Base-by-base conservation (phyloP, 1,140 invertebrate species). In the Drosophila prosaltans region DNA sequence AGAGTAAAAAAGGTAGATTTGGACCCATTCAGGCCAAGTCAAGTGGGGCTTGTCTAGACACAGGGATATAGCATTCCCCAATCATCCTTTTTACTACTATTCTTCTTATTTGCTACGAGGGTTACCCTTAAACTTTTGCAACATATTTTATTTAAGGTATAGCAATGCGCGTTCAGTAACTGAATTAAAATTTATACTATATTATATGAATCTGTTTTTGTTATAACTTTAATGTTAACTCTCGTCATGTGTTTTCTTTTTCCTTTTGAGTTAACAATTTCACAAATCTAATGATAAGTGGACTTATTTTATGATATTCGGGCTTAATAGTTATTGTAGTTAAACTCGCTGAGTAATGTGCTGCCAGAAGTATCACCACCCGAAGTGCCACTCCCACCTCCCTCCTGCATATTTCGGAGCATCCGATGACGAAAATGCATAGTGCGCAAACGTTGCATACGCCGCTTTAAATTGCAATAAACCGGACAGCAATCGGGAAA, bases 401-500 rank as follows among this genome's bases (percentile, higher is more conserved):
- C 62, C 10, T 89, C 86, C 64, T 88, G 86, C 79, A 88, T 78
- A 67, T 88, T 85, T 48, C 91, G 83, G 11, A 92, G 69, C 43
- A 90, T 70, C 62, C 91, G 88, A 74, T 92, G 90, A 0, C 91
- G 84, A 43, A 83, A 78, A 48, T 91, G 91, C 91, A 92, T 92
- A 45, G 79, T 86, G 57, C 89, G 76, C 48, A 92, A 69, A 45
- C 91, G 91, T 65, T 92, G 78, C 91, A 92, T 91, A 59, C 91
- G 91, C 0, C 85, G 81, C 80, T 92, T 92, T 43, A 92, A 61
- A 65, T 92, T 92, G 71, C 91, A 92, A 45, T 92, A 92, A 51
- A 92, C 91, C 36, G 91, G 91, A 51, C 91, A 92, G 61, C 91
- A 92, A 65, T 92, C 91, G 32, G 91, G 91, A 43, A 88, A 92